Percentiles rank a stretch among this genome's conserved stretches.
phyloP scores from a whole-genome alignment of 2,797 vertebrate genomes.

The Mormyrops attenuatus region DNA sequence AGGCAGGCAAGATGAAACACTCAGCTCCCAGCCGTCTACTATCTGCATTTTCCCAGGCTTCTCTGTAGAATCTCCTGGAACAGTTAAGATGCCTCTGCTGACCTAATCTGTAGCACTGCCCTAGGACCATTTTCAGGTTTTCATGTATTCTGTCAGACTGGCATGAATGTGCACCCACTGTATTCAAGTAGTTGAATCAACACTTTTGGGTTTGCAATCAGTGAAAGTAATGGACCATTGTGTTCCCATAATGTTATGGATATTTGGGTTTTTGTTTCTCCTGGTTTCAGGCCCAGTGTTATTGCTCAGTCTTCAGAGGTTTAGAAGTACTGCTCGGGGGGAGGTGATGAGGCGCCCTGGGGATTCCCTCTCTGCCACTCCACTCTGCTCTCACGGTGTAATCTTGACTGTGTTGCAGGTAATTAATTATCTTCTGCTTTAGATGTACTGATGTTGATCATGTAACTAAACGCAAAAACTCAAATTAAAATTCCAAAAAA shows the following conservation, averaged over 20 bases:
- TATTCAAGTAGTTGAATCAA: slow-evolving; percentile 18
- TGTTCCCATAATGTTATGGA: slow-evolving; percentile 23
- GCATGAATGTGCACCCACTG: slow-evolving; percentile 4
- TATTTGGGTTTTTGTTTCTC: slow-evolving; percentile 17
- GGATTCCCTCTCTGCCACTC: neutral
- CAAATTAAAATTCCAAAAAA: neutral
- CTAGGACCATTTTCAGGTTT: neutral
- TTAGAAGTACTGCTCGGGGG: neutral
- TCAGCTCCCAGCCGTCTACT: neutral
- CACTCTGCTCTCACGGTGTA: neutral
- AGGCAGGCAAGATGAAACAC: neutral
- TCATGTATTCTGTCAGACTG: slow-evolving; percentile 12
- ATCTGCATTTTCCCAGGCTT: neutral
- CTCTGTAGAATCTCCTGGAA: neutral
- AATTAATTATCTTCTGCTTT: neutral
- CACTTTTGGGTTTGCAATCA: slow-evolving; percentile 25
- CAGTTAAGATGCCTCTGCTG: neutral
- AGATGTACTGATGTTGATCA: neutral
- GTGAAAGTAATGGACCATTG: slow-evolving; percentile 32
- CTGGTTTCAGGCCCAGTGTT: neutral
- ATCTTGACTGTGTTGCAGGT: neutral
- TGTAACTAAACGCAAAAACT: neutral
- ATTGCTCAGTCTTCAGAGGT: neutral
- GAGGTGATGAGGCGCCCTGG: neutral
- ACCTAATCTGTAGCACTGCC: neutral